Evolutionary conservation across 2,888 invertebrate genomes (phyloP), one percentile per base, ranked within the genome.

Genomic region (Poecilobothrus nobilitatus): DNA sequence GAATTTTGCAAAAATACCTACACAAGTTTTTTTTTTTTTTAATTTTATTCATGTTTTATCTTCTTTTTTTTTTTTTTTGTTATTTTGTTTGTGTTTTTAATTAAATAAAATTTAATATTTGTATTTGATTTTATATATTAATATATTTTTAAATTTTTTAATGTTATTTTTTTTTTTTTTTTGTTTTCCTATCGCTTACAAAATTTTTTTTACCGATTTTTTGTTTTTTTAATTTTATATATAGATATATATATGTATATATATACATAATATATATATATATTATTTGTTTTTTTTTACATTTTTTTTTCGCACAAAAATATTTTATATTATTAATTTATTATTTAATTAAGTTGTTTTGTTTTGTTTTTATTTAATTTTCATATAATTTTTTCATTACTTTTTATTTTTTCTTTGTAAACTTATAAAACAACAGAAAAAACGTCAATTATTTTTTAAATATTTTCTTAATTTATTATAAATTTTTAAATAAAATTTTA

Each of bases 181-280:
- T 53, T 53, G 53, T 53, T 53, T 53, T 53, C 53, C 53, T 53
- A 53, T 53, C 53, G 53, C 53, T 53, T 53, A 53, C 53, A 53
- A 53, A 53, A 53, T 12, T 18, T 37, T 37, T 53, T 53, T 53
- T 12, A 2, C 53, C 18, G 18, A 18, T 53, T 53, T 53, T 53
- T 18, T 15, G 12, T 18, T 53, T 53, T 53, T n/a, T 53, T 3
- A n/a, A 6, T 41, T 41, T 41, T 41, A 12, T 41, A 12, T 41
- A 12, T 41, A 41, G 15, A 9, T 41, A 41, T 41, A 12, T 12
- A 6, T n/a, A 4, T 27, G 5, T 27, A 27, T 27, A 27, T 27
- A 27, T 27, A 27, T 27, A 27, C 2, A 27, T 37, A 8, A 8
- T 37, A 8, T 37, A 8, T 37, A 37, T 37, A 37, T 8, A 8